Conservation (phyloP, 2,113 vertebrate species). For the Excalfactoria chinensis region DNA sequence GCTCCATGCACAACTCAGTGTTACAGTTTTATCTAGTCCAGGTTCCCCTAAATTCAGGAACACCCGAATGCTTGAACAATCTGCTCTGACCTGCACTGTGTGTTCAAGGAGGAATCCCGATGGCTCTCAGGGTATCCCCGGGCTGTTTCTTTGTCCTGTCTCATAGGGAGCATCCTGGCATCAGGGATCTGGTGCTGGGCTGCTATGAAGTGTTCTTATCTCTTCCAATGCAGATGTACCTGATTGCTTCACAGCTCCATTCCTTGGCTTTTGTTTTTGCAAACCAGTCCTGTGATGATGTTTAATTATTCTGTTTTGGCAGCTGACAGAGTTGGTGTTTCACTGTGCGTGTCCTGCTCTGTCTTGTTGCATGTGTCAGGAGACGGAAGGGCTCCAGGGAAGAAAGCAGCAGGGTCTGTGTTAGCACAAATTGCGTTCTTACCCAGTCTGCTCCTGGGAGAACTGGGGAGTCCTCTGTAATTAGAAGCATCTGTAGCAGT, state of each 20-base stretch:
- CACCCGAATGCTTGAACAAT: background rate
- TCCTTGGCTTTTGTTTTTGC: background rate
- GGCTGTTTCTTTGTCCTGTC: background rate
- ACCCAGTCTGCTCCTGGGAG: background rate
- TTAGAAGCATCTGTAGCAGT: background rate
- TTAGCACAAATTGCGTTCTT: background rate
- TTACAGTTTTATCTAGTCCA: background rate
- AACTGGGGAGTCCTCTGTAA: no score
- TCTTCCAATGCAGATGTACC: background rate
- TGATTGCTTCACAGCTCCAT: background rate
- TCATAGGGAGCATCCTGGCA: background rate
- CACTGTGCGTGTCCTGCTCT: background rate
- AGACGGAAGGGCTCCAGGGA: no score
- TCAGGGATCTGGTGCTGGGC: background rate
- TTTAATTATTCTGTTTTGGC: no score
- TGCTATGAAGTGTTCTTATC: background rate
- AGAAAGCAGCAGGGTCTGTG: background rate
- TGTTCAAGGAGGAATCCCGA: background rate
- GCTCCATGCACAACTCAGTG: background rate
- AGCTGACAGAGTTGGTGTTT: background rate
- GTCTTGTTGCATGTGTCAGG: background rate
- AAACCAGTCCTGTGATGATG: background rate
- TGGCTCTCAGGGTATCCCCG: accelerated
- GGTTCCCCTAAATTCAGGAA: background rate
- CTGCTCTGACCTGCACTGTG: background rate